Evolutionary conservation across 2,113 vertebrate genomes (phyloP).

Genomic region (Myrmecophaga tridactyla): DNA sequence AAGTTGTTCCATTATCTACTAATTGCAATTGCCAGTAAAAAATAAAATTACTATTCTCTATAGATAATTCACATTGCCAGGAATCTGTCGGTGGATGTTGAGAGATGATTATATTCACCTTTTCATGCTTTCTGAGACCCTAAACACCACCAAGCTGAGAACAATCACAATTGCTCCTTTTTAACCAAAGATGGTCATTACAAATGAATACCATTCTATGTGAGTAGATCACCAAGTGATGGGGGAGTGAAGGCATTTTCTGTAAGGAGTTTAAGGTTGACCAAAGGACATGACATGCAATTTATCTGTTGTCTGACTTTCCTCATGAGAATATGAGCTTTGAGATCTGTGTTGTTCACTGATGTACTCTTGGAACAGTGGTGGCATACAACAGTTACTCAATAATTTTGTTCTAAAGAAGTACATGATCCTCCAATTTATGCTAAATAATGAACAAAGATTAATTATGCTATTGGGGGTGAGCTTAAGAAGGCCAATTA

Average conservation of each 20-base stretch:
- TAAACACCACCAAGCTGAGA: neutral
- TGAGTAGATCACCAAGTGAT: neutral
- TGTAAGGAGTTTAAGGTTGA: neutral
- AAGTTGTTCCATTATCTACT: neutral
- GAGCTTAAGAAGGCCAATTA: neutral
- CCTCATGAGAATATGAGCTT: neutral
- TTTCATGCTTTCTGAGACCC: neutral
- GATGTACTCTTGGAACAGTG: neutral
- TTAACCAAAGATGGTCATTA: neutral
- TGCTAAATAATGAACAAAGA: neutral
- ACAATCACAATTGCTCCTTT: neutral
- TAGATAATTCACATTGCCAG: neutral
- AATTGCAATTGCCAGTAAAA: neutral
- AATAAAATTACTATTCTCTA: neutral
- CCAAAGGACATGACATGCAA: neutral
- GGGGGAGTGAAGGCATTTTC: neutral
- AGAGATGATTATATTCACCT: neutral
- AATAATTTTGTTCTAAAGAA: neutral
- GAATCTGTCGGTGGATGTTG: neutral
- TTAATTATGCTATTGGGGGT: neutral
- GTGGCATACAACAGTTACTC: neutral
- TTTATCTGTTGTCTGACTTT: neutral
- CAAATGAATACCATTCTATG: neutral
- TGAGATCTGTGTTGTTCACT: neutral
- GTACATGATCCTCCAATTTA: neutral